Evolutionary conservation across 2,113 vertebrate genomes (phyloP).

Genomic region (Neogale vison): DNA sequence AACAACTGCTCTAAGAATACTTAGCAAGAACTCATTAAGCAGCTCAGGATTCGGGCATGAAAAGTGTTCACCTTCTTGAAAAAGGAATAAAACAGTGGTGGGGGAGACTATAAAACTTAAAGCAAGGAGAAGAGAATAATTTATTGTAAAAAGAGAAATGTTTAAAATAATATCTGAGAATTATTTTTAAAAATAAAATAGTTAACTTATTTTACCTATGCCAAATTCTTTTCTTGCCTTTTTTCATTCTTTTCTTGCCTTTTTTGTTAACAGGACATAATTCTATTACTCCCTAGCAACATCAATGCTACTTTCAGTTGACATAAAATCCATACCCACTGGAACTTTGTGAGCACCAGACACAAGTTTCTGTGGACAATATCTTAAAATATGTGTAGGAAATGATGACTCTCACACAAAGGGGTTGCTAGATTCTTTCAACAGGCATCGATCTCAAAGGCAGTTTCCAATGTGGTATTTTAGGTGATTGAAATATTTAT

Average conservation of each 20-base stretch:
- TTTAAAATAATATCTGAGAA: neutral
- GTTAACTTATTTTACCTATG: neutral
- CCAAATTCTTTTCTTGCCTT: conserved; percentile 6
- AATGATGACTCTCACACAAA: conserved; percentile 75
- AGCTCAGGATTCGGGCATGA: neutral
- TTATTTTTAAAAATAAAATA: neutral
- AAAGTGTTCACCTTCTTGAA: neutral
- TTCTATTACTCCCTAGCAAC: conserved; percentile 64
- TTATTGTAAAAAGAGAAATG: neutral
- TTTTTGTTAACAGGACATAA: conserved; percentile 44
- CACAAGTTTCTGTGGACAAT: conserved; percentile 56
- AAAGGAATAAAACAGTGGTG: neutral
- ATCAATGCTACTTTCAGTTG: conserved; percentile 67
- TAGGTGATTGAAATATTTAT: conserved; percentile 82
- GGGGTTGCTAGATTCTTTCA: conserved; percentile 66
- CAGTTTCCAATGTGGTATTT: conserved; percentile 76
- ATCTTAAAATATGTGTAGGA: conserved; percentile 73
- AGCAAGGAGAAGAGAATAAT: neutral
- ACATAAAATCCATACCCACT: conserved; percentile 78
- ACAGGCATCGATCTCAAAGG: conserved; percentile 67
- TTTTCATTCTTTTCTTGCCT: conserved; percentile 33
- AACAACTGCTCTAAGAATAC: neutral
- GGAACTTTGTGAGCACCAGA: conserved; percentile 68
- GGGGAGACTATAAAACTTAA: neutral
- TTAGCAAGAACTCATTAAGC: neutral